Evolutionary conservation across 1,140 invertebrate genomes (phyloP), one percentile per base, ranked within the genome.

Genomic region (Diachasmimorpha longicaudata): DNA sequence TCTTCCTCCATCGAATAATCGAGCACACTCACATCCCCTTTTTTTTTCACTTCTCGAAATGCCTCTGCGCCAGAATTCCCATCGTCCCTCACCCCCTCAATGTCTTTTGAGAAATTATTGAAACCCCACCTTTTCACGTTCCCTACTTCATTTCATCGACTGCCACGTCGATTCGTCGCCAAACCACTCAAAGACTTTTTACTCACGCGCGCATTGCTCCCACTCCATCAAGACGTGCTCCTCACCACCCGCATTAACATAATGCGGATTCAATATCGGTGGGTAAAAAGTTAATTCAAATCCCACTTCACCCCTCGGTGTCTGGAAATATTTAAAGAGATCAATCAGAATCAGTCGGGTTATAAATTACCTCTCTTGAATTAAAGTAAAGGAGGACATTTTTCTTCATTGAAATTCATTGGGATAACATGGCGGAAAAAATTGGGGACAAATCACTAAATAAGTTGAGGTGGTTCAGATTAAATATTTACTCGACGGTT

Each of bases 241-340:
- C 58, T 63, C 58, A 23, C 58, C 48, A 37, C 70, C 77, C 67
- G 58, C 75, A 84, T 86, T 85, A 85, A 83, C 82, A 85, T 86
- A 85, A 85, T 85, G 79, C 81, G 77, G 81, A 85, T 83, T 85
- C 81, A 83, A 84, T 85, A 84, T 85, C 81, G 76, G 39, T 66
- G 81, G 78, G 21, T 81, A 80, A 81, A 79, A 82, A 81, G 80
- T 84, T 85, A 84, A 84, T 84, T 84, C 79, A 81, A 81, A 83
- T 82, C 77, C 74, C 37, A 25, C 58, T 63, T 25, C 58, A 63
- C 58, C 11, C 23, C 48, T 19, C 48, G 19, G 6, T 25, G 58
- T 63, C 19, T 44, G 63, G 74, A 77, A 83, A 84, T 83, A 72
- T 79, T 76, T 79, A 48, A 77, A 74, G 68, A 74, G 78, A 79